Evolutionary conservation across 2,113 vertebrate species (phyloP), one percentile per base, ranked within the genome.

Genomic region (Circaetus cinerascens): DNA sequence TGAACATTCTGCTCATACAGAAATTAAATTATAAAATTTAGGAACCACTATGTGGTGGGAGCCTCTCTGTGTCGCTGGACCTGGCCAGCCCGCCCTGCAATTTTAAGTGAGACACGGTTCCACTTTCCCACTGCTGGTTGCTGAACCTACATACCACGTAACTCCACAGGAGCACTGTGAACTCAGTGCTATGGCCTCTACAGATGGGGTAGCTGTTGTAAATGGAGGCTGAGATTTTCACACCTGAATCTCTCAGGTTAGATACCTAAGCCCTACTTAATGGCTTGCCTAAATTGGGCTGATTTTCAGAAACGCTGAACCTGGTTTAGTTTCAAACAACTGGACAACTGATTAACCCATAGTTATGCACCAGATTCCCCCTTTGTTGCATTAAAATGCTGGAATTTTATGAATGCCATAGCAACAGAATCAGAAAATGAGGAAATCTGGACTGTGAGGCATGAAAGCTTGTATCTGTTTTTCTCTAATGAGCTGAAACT

Each of bases 71-170:
- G 45, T 16, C 1, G 0, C 60, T 30, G 51, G 63, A 5, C 59
- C 17, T 9, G 36, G 60, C 34, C 66, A 15, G 23, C 7, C 43
- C 3, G 3, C 51, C 53, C 51, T 30, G 76, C 15, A 43, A 38
- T 5, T 40, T 8, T 53, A 11, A 2, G 38, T 4, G 32, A 36
- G 66, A 67, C 0, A 5, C 4, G n/a, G n/a, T 25, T 45, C 32
- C 29, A 2, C 21, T 15, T 15, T 1, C 60, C 66, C 34, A 1
- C 6, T 18, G 84, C 67, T 15, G 32, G 0, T 2, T 15, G n/a
- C 62, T n/a, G 45, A 51, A 14, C 46, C 26, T 13, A 2, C 5
- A 2, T 2, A 14, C n/a, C 27, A 21, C 11, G 4, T 19, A 12
- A 3, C 45, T 8, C n/a, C 67, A 4, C 13, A 7, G 72, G 34